These are phyloP conservation scores for Argyrosomus regius DNA, from an alignment of 2,797 vertebrate species.

Conservation along the genomic window DNA sequence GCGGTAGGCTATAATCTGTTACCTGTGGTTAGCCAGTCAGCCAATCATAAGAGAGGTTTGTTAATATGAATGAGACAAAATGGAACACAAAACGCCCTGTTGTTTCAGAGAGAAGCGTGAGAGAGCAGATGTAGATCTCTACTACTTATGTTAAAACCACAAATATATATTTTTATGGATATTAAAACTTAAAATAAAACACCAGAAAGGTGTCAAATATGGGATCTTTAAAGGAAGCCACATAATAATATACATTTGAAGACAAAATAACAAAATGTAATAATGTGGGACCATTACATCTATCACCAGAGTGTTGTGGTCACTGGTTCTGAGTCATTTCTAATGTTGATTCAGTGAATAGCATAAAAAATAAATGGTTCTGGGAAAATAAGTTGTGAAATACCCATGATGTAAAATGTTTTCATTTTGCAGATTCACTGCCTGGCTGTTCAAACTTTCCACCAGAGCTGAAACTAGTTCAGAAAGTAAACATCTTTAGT, in stretches of 20 bases:
- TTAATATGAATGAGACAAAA: no score
- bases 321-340: neutral
- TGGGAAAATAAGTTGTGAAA: neutral
- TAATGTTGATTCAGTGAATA: neutral
- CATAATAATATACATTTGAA: neutral
- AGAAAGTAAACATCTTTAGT: neutral
- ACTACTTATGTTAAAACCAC: no score
- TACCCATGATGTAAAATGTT: neutral
- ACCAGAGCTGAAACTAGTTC: neutral
- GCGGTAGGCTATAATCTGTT: no score
- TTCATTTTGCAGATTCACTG: neutral
- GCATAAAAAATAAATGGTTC: neutral
- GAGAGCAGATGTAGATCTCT: no score
- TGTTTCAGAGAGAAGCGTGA: no score
- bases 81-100: no score
- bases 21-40: no score
- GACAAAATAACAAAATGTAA: neutral
- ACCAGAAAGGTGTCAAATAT: no score
- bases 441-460: neutral
- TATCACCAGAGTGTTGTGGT: neutral
- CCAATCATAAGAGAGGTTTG: no score
- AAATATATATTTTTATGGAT: no score
- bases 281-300: neutral
- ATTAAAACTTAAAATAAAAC: no score
- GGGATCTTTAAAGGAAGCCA: neutral